Percentiles rank a stretch among this genome's conserved stretches.
phyloP scores from a whole-genome alignment of 2,888 invertebrate species.

The Megastigmus dorsalis region DNA sequence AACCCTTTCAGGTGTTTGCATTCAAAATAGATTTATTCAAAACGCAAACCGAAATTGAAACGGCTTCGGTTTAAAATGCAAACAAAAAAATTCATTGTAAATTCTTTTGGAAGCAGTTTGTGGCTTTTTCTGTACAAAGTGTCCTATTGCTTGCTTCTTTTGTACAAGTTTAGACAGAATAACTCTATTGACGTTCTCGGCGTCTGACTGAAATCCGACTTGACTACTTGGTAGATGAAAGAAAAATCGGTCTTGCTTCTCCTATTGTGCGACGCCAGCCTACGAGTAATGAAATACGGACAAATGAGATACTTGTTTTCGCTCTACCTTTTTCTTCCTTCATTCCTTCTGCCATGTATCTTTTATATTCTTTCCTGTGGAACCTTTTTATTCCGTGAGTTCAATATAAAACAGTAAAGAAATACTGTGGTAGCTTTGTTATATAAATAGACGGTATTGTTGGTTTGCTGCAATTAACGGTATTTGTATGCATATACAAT shows the following conservation, averaged over 20 bases:
- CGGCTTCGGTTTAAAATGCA: background rate
- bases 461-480: too few relatives aligned
- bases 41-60: too few relatives aligned
- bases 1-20: background rate
- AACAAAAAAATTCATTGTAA: background rate
- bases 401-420: too few relatives aligned
- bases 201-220: constrained; percentile 5
- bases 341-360: too few relatives aligned
- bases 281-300: background rate
- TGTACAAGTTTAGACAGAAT: background rate
- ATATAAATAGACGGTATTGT: too few relatives aligned
- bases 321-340: too few relatives aligned
- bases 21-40: background rate
- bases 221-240: background rate
- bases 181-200: background rate
- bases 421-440: too few relatives aligned
- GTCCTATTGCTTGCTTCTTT: background rate
- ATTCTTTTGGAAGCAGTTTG: background rate
- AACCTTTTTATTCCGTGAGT: too few relatives aligned
- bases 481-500: too few relatives aligned
- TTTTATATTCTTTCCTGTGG: too few relatives aligned
- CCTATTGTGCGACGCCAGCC: background rate
- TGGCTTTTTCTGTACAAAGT: background rate
- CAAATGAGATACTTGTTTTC: background rate
- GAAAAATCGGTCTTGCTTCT: background rate